Conservation (phyloP, 2,888 invertebrate species). For the Eulithis prunata region DNA sequence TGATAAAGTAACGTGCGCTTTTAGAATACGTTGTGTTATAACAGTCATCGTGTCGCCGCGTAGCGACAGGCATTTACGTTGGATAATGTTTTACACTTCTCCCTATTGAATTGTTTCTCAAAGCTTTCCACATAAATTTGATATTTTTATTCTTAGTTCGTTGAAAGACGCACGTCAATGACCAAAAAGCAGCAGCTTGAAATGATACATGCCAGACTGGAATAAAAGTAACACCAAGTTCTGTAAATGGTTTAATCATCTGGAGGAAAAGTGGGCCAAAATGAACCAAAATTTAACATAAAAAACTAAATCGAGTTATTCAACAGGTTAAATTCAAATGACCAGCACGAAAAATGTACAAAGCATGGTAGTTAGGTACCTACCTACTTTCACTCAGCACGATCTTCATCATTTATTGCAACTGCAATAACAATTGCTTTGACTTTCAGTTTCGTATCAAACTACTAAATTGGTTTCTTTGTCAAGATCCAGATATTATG, state of each 20-base stretch:
- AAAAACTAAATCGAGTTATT: conserved; percentile 16
- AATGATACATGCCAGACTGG: no score
- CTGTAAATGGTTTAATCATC: no score
- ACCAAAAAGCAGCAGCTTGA: no score
- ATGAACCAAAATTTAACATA: background rate
- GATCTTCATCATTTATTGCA: conserved; percentile 41
- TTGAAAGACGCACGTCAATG: no score
- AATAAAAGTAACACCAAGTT: no score
- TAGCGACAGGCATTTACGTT: conserved; percentile 30
- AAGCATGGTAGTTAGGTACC: conserved; percentile 16
- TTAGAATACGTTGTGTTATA: conserved; percentile 28
- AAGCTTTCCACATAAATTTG: no score
- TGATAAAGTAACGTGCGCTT: conserved; percentile 43
- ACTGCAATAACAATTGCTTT: conserved; percentile 51
- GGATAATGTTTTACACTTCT: conserved; percentile 10
- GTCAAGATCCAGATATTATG: no score
- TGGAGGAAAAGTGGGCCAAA: background rate
- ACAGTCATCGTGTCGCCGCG: conserved; percentile 26
- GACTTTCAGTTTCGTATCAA: conserved; percentile 66
- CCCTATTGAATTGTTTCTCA: background rate
- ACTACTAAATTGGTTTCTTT: conserved; percentile 51
- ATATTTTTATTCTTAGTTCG: no score
- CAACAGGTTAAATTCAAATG: conserved; percentile 21
- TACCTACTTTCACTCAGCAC: conserved; percentile 61
- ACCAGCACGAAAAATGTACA: conserved; percentile 21